These are phyloP conservation scores for Toxotes jaculatrix DNA, from an alignment of 2,113 vertebrate genomes.

Conservation along the genomic window DNA sequence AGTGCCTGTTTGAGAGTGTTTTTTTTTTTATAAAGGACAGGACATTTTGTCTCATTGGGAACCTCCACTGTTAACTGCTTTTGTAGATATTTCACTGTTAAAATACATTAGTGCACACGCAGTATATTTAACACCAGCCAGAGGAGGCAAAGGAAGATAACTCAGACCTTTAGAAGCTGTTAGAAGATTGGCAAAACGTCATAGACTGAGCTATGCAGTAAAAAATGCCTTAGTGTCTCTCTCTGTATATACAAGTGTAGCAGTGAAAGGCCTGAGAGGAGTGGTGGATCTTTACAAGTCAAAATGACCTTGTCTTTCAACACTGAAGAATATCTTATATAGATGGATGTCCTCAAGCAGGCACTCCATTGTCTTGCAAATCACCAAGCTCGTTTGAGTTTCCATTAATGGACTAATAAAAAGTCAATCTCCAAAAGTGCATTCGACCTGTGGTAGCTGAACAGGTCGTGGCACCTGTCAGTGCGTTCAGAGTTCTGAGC, in stretches of 20 bases:
- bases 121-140: neutral
- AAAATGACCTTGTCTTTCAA: neutral
- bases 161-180: neutral
- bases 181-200: neutral
- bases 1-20: neutral
- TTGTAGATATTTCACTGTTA: no score
- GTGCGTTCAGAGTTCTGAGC: no score
- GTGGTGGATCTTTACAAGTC: neutral
- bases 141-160: neutral
- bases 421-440: neutral
- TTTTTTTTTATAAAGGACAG: neutral
- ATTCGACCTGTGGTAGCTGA: neutral
- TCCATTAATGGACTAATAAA: neutral
- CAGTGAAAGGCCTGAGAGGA: neutral
- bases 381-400: neutral
- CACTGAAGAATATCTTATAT: neutral
- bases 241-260: no score
- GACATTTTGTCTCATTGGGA: neutral
- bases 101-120: neutral
- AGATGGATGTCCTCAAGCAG: neutral
- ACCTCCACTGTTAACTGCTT: neutral
- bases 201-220: constrained; percentile 1
- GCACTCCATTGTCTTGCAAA: neutral
- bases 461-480: neutral
- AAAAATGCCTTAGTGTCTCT: neutral